phyloP scores from a whole-genome alignment of 2,113 vertebrate genomes.

The Thermophis baileyi region DNA sequence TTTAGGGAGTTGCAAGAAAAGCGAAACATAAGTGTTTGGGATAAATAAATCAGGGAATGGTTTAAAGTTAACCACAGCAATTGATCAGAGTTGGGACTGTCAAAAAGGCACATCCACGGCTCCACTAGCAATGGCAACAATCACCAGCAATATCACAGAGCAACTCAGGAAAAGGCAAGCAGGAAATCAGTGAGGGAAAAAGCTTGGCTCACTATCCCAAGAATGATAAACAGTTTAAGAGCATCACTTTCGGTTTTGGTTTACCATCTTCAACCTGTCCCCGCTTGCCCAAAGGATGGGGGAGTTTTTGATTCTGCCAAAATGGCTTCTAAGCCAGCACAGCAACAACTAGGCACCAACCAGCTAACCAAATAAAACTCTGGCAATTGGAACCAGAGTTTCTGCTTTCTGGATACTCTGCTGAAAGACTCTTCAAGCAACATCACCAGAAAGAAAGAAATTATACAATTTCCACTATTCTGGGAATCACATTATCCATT shows the following conservation, averaged over 20 bases:
- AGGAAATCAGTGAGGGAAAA: not conserved
- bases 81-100: conserved; percentile 19
- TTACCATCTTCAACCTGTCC: not conserved
- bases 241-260: conserved; percentile 22
- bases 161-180: not conserved
- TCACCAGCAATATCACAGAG: conserved; percentile 2
- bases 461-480: not conserved
- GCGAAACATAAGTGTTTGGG: not conserved
- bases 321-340: not conserved
- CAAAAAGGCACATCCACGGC: conserved; percentile 30
- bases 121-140: conserved; percentile 43
- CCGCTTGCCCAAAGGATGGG: too few relatives aligned
- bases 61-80: not conserved
- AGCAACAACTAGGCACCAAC: not conserved
- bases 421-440: not conserved
- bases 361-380: not conserved
- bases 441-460: not conserved
- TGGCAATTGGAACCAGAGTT: not conserved
- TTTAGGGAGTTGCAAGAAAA: not conserved
- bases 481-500: not conserved
- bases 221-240: not conserved
- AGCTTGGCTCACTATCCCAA: not conserved
- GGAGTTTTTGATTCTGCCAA: not conserved
- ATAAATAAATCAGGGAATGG: not conserved
- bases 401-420: not conserved